Evolutionary conservation across 2,113 vertebrate species (phyloP), one percentile per base, ranked within the genome.

Genomic region (Martes martes): DNA sequence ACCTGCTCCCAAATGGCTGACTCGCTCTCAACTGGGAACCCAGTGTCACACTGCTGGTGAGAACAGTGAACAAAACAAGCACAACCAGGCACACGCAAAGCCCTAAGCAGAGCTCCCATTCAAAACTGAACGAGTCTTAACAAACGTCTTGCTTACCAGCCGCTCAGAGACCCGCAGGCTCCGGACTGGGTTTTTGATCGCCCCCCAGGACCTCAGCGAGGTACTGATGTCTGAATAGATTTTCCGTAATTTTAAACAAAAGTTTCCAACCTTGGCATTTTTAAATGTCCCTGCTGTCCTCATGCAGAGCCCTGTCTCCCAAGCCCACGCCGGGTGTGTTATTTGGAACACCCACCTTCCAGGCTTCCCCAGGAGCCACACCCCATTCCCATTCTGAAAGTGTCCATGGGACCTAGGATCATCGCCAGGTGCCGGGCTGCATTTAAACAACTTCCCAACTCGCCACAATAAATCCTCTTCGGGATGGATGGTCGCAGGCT

Each of bases 371-470:
- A 57, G 86, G 69, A 96, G 73, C 39, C 59, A 2, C 33, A 13
- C 42, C 36, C 78, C 42, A 24, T 6, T 8, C 71, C 33, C 73
- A 36, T 52, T 81, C 88, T 2, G 9, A 59, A 80, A 63, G 69
- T 24, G 1, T 52, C 15, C n/a, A 24, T 0, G 47, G 86, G 59
- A 36, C 15, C 90, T 6, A 42, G 85, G 55, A 23, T 42, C 83
- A 50, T 45, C 42, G 15, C 2, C 8, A 36, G 33, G 76, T 26
- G 63, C 76, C 0, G 0, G 0, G n/a, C 0, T 26, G 92, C 91
- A 93, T 89, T 84, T 82, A 45, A 96, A 95, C 78, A 63, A 45
- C 89, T 91, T 83, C 89, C 89, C 33, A n/a, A 57, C 16, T 63
- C 79, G 28, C 85, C 65, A 76, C 52, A 5, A 15, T 55, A 61